phyloP scores from a whole-genome alignment of 2,113 vertebrate species.

The Menura novaehollandiae region DNA sequence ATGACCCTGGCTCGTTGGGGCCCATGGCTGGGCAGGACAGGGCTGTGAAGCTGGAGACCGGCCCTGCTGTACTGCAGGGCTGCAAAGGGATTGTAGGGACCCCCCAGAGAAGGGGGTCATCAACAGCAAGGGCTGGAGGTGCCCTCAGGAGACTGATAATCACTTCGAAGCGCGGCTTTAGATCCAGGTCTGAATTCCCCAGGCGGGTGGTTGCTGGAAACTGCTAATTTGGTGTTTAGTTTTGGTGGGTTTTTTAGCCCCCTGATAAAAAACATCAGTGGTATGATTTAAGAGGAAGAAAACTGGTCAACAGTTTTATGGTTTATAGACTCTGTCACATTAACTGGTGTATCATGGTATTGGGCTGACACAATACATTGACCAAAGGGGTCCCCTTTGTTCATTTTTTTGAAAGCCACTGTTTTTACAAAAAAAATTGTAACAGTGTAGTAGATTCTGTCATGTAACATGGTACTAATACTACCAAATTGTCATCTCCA shows the following conservation, averaged over 20 bases:
- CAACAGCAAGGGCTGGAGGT: not conserved
- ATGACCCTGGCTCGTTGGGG: accelerated
- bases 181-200: not conserved
- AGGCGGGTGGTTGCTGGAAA: not conserved
- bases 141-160: not conserved
- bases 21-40: not conserved
- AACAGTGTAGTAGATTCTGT: not conserved
- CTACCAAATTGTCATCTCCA: not conserved
- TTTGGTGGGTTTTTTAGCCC: not conserved
- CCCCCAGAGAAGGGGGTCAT: not conserved
- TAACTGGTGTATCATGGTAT: not conserved
- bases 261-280: not conserved
- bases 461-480: not conserved
- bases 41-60: not conserved
- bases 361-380: not conserved
- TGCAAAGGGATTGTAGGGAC: not conserved
- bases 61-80: not conserved
- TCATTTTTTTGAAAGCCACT: not conserved
- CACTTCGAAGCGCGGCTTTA: not conserved
- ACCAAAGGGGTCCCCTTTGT: not conserved
- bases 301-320: not conserved
- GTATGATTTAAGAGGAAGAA: not conserved
- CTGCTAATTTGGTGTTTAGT: not conserved
- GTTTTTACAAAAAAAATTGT: not conserved
- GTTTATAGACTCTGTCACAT: not conserved